Evolutionary conservation across 2,888 invertebrate species (phyloP), one percentile per base, ranked within the genome.

Genomic region (Brachycybe producta): DNA sequence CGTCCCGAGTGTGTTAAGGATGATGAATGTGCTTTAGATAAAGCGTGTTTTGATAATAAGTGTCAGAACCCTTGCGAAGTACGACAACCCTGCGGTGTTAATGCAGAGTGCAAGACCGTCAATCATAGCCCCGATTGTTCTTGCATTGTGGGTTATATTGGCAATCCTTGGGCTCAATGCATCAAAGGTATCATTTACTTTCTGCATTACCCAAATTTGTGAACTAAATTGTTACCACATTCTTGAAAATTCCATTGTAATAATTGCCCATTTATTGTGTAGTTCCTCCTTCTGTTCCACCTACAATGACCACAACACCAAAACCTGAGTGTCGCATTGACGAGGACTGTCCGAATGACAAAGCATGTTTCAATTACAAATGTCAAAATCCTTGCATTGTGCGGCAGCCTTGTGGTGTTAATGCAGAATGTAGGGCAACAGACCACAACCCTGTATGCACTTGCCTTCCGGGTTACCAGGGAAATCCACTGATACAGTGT

Each of bases 41-140:
- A 85, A 60, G 88, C 90, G 63, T 91, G 91, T 75, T 82, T 82
- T 72, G 88, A 88, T 63, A 86, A 88, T 78, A 85, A 88, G 71
- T 60, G 60, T 32, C 52, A 56, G 17, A 79, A 60, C 50, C 60
- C 60, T 2, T 60, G 60, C 41, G 43, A 41, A 17, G 55, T 56
- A 3, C 55, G 55, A 39, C 55, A 53, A 13, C 79, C 82, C 40
- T 87, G 86, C 61, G 86, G 85, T 32, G 80, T 80, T 52, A 83
- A 84, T 64, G 84, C 86, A 1, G 79, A 82, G 63, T 87, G 86
- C 65, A 67, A 79, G 44, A 79, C 84, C 2, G 75, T 73, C 50
- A 80, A 84, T 65, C 84, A 84, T 61, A 80, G 78, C 50, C 77
- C 80, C 54, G 77, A 80, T 60, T 87, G 86, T 62, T 74, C 75